Conservation (phyloP, 2,113 vertebrate genomes). For the Hyla sarda region DNA sequence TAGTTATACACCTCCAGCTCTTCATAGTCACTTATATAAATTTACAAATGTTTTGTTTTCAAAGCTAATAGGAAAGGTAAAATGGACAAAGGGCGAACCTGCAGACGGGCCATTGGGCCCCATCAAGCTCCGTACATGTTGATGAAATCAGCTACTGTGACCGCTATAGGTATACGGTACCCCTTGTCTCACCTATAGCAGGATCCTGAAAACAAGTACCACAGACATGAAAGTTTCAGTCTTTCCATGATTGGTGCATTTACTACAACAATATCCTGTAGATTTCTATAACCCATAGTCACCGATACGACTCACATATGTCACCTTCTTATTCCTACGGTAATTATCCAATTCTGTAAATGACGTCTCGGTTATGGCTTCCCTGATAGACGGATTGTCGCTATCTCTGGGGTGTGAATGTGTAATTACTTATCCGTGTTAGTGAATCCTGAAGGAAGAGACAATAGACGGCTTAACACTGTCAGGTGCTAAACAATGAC, state of each 20-base stretch:
- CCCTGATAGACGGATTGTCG: constrained; percentile 23
- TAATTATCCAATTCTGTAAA: constrained; percentile 3
- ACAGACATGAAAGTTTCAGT: not conserved
- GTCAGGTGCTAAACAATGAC: constrained; percentile 7
- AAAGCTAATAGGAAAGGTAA: too few species aligned
- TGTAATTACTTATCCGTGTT: constrained; percentile 21
- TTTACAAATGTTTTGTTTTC: too few species aligned
- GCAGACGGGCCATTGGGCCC: too few species aligned
- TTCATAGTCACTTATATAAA: too few species aligned
- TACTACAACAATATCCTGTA: not conserved
- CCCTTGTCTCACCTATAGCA: too few species aligned
- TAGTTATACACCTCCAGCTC: too few species aligned
- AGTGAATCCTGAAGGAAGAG: not conserved
- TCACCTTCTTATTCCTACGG: not conserved
- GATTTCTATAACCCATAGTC: not conserved
- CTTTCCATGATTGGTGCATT: not conserved
- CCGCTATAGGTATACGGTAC: too few species aligned
- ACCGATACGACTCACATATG: not conserved
- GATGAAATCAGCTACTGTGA: too few species aligned
- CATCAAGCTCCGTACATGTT: too few species aligned
- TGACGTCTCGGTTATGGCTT: constrained; percentile 4
- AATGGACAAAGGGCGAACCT: too few species aligned
- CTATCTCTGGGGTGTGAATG: not conserved
- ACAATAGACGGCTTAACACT: constrained; percentile 12
- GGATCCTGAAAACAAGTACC: too few species aligned